phyloP scores from a whole-genome alignment of 1,140 invertebrate species.

The Drosophila chauvacae region DNA sequence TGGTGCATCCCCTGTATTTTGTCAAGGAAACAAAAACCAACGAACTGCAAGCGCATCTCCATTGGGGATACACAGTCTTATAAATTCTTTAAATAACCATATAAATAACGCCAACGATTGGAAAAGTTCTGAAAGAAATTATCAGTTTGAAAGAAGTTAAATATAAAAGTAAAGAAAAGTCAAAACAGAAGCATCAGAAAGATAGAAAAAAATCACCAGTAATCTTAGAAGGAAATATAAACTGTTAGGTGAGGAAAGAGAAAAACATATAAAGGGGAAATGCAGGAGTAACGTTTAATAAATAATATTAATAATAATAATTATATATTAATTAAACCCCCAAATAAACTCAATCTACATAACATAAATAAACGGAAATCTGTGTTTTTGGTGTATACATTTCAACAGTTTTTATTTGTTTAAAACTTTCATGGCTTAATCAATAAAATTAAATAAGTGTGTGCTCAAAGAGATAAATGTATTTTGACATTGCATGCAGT shows the following conservation, averaged over 20 bases:
- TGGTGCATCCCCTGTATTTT: not conserved
- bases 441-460: conserved; percentile 44
- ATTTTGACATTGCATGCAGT: conserved; percentile 55
- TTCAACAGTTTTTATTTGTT: conserved; percentile 59
- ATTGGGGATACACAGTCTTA: conserved; percentile 43
- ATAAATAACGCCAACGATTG: conserved; percentile 84
- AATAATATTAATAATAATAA: not conserved
- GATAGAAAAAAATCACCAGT: conserved; percentile 2
- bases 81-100: conserved; percentile 73
- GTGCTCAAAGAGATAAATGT: conserved; percentile 47
- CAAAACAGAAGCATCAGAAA: conserved; percentile 10
- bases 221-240: not conserved
- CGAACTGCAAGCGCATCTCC: conserved; percentile 25
- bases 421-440: conserved; percentile 54
- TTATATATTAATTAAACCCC: not conserved
- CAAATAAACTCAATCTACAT: not conserved
- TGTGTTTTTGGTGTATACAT: conserved; percentile 42
- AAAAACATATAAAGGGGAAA: conserved; percentile 5
- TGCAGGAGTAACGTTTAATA: not conserved
- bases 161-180: conserved; percentile 29
- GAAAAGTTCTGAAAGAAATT: conserved; percentile 82
- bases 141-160: conserved; percentile 34
- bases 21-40: conserved; percentile 16
- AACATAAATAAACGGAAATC: conserved; percentile 1
- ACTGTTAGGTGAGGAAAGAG: not conserved